A percentile compares a stretch with the other conserved stretches of the same genome.
Evolutionary conservation across 2,113 vertebrate species (phyloP).

Genomic region (Vimba vimba): DNA sequence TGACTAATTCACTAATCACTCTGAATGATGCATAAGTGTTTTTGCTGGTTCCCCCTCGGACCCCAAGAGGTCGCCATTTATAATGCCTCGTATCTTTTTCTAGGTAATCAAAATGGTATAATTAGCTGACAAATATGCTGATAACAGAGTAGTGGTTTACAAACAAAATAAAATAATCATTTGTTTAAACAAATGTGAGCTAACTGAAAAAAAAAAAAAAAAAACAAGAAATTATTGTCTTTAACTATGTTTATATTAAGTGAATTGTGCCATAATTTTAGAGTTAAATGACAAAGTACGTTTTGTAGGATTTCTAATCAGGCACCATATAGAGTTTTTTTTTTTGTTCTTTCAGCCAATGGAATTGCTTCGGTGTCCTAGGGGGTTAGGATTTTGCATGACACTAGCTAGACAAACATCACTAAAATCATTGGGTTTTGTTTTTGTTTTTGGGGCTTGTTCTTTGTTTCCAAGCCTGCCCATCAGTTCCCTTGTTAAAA

Average conservation of each 20-base stretch:
- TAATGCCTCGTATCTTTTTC: too few relatives aligned
- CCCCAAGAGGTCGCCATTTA: too few relatives aligned
- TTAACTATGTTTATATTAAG: neutral
- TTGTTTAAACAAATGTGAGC: too few relatives aligned
- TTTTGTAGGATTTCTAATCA: neutral
- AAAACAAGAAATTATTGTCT: too few relatives aligned
- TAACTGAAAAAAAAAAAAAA: too few relatives aligned
- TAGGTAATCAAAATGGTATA: too few relatives aligned
- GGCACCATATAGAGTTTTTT: neutral
- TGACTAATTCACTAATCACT: too few relatives aligned
- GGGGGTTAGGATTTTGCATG: neutral
- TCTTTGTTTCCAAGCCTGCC: neutral
- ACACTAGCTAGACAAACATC: neutral
- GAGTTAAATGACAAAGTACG: neutral
- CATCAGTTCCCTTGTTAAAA: slow-evolving; percentile 9
- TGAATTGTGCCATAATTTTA: neutral
- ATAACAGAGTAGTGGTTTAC: neutral
- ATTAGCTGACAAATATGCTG: too few relatives aligned
- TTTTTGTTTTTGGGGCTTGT: neutral
- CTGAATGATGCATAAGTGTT: too few relatives aligned
- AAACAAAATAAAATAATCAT: neutral
- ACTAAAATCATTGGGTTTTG: neutral
- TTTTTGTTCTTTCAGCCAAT: neutral
- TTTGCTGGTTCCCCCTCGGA: too few relatives aligned
- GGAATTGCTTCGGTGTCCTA: neutral